A percentile compares a stretch with the other conserved stretches of the same genome.
Evolutionary conservation across 92 coral and sea anemone species (phyloP).

Genomic region (Actinernus sp.): DNA sequence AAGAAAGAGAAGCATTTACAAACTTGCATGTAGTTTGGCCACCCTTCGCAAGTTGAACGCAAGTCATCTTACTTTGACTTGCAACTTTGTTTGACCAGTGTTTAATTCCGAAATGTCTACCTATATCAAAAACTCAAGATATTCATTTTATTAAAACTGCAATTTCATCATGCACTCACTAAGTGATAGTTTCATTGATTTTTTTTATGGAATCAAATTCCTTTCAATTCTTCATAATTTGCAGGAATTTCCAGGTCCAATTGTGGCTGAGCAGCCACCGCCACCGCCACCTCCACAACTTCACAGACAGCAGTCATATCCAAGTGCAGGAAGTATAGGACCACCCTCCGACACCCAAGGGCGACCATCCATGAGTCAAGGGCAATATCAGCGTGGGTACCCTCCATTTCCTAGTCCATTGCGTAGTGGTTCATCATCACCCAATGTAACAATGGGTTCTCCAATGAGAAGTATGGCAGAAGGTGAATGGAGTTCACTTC

Average conservation of each 20-base stretch:
- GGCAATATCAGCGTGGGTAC: conserved; percentile 27
- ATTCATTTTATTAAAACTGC: too few species aligned
- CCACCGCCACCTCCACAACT: conserved; percentile 39
- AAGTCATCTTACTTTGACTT: background rate
- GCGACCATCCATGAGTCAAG: conserved; percentile 6
- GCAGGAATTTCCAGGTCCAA: conserved; percentile 63
- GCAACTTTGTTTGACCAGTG: too few species aligned
- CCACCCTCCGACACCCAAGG: conserved; percentile 6
- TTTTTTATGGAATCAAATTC: background rate
- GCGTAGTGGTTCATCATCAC: conserved; percentile 76
- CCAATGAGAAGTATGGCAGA: conserved; percentile 77
- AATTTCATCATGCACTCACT: too few species aligned
- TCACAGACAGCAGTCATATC: conserved; percentile 53
- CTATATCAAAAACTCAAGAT: background rate
- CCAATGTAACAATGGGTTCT: conserved; percentile 85
- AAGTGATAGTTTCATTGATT: background rate
- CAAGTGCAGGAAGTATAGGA: conserved; percentile 42
- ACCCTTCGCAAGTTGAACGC: too few species aligned
- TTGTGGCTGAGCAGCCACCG: conserved; percentile 58
- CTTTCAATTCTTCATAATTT: background rate
- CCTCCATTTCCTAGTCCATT: conserved; percentile 10
- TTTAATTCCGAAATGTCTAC: too few species aligned
- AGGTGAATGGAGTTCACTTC: too few species aligned
- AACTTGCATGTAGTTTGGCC: too few species aligned
- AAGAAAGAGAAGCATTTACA: too few species aligned